Percentiles rank a stretch among this genome's conserved stretches.
phyloP scores from a whole-genome alignment of 2,113 vertebrate genomes.

The Potamarius usumacintae region DNA sequence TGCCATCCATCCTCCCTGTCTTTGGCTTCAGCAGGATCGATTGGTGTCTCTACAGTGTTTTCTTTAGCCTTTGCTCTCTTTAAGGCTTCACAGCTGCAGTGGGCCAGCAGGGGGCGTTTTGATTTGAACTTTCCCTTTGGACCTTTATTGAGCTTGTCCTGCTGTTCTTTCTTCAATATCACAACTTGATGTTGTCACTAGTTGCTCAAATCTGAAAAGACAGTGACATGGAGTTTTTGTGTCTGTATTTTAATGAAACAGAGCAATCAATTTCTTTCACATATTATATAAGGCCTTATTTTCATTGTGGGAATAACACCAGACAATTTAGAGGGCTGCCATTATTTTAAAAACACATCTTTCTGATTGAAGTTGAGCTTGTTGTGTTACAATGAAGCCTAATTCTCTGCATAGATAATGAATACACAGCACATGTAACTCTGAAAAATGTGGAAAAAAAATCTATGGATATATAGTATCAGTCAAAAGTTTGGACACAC shows the following conservation, averaged over 20 bases:
- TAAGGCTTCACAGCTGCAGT: not conserved
- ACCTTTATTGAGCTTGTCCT: not conserved
- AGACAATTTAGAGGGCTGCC: not conserved
- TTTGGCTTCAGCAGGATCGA: not conserved
- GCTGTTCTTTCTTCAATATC: not conserved
- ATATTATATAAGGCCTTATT: not conserved
- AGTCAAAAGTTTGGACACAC: no score
- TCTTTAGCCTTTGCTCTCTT: not conserved
- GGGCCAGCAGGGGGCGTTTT: not conserved
- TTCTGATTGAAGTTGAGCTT: not conserved
- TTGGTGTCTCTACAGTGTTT: slow-evolving; percentile 12
- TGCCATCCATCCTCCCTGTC: slow-evolving; percentile 13
- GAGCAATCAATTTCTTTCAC: not conserved
- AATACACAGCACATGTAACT: not conserved
- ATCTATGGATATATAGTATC: no score
- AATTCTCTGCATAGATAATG: not conserved
- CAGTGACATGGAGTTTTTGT: not conserved
- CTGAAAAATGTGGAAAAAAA: not conserved
- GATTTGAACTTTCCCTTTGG: not conserved
- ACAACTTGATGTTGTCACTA: not conserved
- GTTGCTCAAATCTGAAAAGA: not conserved
- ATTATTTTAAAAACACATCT: not conserved
- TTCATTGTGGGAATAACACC: not conserved
- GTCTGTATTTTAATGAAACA: not conserved
- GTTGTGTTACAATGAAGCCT: not conserved